These are phyloP conservation scores for Caloenas nicobarica DNA, from an alignment of 2,113 vertebrate genomes.

Conservation along the genomic window DNA sequence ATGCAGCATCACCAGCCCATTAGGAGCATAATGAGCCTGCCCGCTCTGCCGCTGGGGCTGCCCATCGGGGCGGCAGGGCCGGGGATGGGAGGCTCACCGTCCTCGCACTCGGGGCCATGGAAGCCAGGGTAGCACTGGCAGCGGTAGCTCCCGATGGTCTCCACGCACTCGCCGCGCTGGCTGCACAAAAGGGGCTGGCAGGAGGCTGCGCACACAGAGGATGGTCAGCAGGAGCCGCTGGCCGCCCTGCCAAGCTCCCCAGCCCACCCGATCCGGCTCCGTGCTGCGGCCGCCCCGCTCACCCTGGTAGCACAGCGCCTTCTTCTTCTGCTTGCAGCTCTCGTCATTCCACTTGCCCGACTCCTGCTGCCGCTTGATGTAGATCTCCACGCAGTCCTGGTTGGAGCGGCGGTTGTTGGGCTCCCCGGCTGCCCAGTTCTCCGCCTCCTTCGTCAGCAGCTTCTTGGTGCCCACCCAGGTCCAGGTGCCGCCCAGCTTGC, in stretches of 20 bases:
- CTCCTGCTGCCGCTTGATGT: slow-evolving; percentile 74
- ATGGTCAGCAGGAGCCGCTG: neutral
- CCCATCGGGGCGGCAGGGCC: neutral
- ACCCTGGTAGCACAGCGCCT: slow-evolving; percentile 88
- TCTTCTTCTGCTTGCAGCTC: slow-evolving; percentile 78
- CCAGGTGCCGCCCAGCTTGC: slow-evolving; percentile 81
- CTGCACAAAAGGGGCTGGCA: slow-evolving; percentile 80
- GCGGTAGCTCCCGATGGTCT: slow-evolving; percentile 85
- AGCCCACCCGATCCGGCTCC: fast-evolving
- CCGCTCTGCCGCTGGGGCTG: fast-evolving
- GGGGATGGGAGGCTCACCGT: slow-evolving; percentile 69
- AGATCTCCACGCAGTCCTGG: slow-evolving; percentile 96
- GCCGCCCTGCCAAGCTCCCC: neutral
- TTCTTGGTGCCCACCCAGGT: slow-evolving; percentile 93
- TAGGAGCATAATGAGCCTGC: neutral
- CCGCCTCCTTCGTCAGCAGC: slow-evolving; percentile 75
- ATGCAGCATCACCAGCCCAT: fast-evolving
- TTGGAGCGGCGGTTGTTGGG: slow-evolving; percentile 83
- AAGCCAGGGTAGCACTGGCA: slow-evolving; percentile 87
- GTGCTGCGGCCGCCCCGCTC: fast-evolving
- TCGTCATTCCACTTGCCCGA: slow-evolving; percentile 91
- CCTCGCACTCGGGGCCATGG: slow-evolving; percentile 77
- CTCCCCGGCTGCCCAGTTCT: slow-evolving; percentile 87
- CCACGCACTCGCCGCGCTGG: slow-evolving; percentile 81
- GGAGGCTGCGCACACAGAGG: slow-evolving; percentile 70